These are phyloP conservation scores for Epizoanthus scotinus DNA, from an alignment of 92 coral and sea anemone species.

Conservation along the genomic window DNA sequence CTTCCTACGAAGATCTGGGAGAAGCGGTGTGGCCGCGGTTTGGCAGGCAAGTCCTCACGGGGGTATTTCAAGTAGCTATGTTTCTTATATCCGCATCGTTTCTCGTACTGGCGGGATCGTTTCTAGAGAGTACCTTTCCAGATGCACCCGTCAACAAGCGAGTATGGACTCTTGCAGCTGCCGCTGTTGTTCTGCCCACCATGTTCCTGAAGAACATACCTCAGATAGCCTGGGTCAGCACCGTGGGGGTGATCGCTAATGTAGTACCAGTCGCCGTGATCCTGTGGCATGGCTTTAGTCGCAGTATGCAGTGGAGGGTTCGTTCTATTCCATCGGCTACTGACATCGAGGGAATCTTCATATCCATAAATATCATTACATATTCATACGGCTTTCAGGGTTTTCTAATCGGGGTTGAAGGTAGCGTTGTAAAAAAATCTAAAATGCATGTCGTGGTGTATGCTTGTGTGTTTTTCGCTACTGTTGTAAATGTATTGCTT, in stretches of 20 bases:
- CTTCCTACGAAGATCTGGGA: constrained; percentile 23
- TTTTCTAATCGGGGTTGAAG: background rate
- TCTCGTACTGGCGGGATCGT: constrained; percentile 32
- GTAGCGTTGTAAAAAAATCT: constrained; percentile 18
- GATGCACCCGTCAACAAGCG: constrained; percentile 6
- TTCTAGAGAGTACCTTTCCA: constrained; percentile 23
- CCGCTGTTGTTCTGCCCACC: constrained; percentile 19
- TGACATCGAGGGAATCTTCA: constrained; percentile 23
- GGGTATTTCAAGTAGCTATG: background rate
- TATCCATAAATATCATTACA: constrained; percentile 24
- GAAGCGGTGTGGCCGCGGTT: constrained; percentile 22
- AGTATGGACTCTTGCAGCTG: constrained; percentile 23
- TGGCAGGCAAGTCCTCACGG: constrained; percentile 13
- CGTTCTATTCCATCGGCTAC: constrained; percentile 2
- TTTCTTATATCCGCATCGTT: constrained; percentile 13
- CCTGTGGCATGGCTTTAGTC: constrained; percentile 11
- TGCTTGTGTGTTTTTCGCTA: background rate
- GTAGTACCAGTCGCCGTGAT: background rate
- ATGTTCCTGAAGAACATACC: constrained; percentile 21
- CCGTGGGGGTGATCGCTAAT: constrained; percentile 7
- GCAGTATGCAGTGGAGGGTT: constrained; percentile 10
- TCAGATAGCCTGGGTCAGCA: constrained; percentile 33
- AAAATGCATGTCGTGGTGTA: background rate
- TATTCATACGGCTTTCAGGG: constrained; percentile 36
- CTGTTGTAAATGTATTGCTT: constrained; percentile 8